These are phyloP conservation scores for Orius insidiosus DNA, from an alignment of 1,140 invertebrate genomes.

Conservation along the genomic window DNA sequence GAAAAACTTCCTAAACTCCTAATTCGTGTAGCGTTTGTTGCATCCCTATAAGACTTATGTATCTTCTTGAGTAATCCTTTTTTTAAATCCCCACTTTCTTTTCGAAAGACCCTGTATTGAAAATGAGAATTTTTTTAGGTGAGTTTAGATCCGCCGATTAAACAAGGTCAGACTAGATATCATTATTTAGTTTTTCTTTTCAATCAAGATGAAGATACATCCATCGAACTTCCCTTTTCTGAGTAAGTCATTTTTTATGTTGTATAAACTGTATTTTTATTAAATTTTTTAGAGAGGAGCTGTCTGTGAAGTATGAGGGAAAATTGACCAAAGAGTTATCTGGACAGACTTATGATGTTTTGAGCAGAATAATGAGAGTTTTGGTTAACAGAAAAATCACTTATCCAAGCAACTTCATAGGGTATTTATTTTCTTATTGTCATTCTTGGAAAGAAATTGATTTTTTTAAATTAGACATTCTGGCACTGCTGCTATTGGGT, in stretches of 20 bases:
- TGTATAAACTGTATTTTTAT: no score
- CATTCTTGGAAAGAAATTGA: constrained; percentile 12
- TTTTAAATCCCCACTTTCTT: no score
- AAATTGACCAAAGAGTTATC: constrained; percentile 81
- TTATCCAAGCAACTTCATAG: constrained; percentile 78
- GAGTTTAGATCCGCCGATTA: constrained; percentile 95
- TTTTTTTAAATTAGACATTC: constrained; percentile 48
- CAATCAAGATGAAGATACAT: constrained; percentile 76
- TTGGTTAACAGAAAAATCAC: constrained; percentile 90
- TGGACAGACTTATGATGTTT: constrained; percentile 87
- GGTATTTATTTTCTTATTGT: constrained; percentile 35
- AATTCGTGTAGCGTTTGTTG: no score
- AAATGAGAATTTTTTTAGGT: constrained; percentile 40
- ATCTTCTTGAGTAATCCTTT: no score
- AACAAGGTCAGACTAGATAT: constrained; percentile 95
- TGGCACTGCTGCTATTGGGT: constrained; percentile 79
- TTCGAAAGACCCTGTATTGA: no score
- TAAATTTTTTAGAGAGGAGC: constrained; percentile 49
- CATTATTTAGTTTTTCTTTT: constrained; percentile 93
- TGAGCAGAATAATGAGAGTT: constrained; percentile 91
- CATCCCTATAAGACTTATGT: no score
- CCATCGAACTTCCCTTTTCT: constrained; percentile 78
- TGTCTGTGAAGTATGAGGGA: constrained; percentile 87
- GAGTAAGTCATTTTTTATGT: constrained; percentile 44
- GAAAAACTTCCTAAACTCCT: no score